Base-by-base conservation (phyloP, 2,888 invertebrate genomes). In the Drosophila mettleri region DNA sequence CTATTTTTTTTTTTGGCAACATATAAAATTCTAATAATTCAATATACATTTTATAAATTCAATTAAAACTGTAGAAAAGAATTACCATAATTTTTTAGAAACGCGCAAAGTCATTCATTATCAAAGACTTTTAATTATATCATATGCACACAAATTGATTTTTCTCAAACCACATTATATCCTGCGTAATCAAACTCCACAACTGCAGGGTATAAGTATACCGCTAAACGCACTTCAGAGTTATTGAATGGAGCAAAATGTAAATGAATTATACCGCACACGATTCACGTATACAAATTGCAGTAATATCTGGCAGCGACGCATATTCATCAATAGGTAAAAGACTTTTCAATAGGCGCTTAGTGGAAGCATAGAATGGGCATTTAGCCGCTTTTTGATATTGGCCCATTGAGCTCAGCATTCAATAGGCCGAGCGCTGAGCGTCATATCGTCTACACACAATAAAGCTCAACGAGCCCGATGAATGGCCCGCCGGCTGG, bases 331-430 rank as follows among this genome's bases (percentile, higher is more conserved):
- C 70, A 81, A 84, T 81, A 62, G 85, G 80, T 62, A 53, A 74
- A 64, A 74, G 77, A 63, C 80, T 69, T 66, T 79, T 82, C 65
- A 79, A 82, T 77, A 9, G 58, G 75, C 39, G 57, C 45, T 33
- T 33, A 39, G 53, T 62, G 51, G 62, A 27, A 34, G 27, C 24
- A 65, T 66, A 82, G 78, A 86, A 83, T 83, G 78, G 82, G 84
- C 76, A 83, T 86, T 83, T 86, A 83, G 82, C 63, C 66, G 84
- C 84, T 76, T 78, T 76, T 83, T 80, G 82, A 76, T 80, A 78
- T 83, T 78, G 62, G 60, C 67, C 66, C 70, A 83, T 82, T 83
- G 80, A 86, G 58, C 73, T 65, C 61, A 58, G 65, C 63, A 64
- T 69, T 86, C 76, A 83, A 83, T 83, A 74, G 86, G 69, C 71